Percentiles rank a stretch among this genome's conserved stretches.
phyloP scores from a whole-genome alignment of 2,113 vertebrate species.

The Anhinga anhinga region DNA sequence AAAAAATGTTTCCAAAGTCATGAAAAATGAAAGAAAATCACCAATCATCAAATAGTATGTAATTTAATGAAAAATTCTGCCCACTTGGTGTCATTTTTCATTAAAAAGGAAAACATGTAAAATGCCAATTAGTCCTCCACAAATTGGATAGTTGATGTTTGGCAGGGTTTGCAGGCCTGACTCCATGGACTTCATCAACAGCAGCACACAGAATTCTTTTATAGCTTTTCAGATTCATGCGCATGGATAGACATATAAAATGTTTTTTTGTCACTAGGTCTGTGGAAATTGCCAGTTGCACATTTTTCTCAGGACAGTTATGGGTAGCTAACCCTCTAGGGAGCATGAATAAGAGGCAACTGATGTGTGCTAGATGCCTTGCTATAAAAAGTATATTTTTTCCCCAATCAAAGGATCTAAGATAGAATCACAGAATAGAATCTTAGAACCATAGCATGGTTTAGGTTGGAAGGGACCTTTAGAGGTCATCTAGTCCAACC shows the following conservation, averaged over 20 bases:
- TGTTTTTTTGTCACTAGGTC: neutral
- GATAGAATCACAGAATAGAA: too few species aligned
- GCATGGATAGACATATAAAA: constrained; percentile 14
- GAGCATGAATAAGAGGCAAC: neutral
- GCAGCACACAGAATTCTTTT: neutral
- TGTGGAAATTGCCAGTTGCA: neutral
- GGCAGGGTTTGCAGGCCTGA: neutral
- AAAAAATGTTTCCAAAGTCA: neutral
- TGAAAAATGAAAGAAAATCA: neutral
- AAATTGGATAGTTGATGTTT: constrained; percentile 6
- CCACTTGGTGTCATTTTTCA: neutral
- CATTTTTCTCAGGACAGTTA: constrained; percentile 1
- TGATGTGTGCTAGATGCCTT: neutral
- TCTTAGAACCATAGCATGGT: too few species aligned
- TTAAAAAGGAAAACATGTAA: constrained; percentile 12
- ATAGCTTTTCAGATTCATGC: neutral
- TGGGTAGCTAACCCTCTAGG: neutral
- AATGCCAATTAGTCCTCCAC: constrained; percentile 3
- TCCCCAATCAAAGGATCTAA: neutral
- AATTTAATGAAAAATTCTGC: neutral
- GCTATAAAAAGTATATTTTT: neutral
- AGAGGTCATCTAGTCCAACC: too few species aligned
- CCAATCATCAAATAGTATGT: neutral
- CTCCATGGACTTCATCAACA: constrained; percentile 5
- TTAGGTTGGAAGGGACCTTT: too few species aligned